Evolutionary conservation across 2,797 vertebrate genomes (phyloP).

Genomic region (Acrossocheilus wenchowensis): DNA sequence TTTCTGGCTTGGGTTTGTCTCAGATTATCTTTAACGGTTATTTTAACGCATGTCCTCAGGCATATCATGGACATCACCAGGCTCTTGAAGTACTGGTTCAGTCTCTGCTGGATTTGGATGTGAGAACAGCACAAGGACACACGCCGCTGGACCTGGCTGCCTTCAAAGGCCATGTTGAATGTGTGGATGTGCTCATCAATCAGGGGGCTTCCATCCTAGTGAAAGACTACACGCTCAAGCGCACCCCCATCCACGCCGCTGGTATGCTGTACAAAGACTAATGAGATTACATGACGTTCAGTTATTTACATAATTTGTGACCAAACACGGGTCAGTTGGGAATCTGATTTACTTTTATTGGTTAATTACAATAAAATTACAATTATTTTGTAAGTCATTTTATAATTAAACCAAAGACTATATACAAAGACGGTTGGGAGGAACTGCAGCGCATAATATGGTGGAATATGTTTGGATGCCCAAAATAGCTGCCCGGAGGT

Average conservation of each 20-base stretch:
- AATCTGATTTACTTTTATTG: not conserved
- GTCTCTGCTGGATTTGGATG: conserved; percentile 94
- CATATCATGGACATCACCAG: conserved; percentile 97
- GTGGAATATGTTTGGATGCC: too few relatives aligned
- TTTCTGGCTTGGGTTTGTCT: not conserved
- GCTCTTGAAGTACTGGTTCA: conserved; percentile 96
- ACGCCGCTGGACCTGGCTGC: conserved; percentile 95
- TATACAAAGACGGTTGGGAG: too few relatives aligned
- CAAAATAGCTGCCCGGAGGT: too few relatives aligned
- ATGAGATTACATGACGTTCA: not conserved
- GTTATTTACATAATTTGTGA: not conserved
- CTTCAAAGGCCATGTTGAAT: conserved; percentile 96
- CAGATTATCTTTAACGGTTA: not conserved
- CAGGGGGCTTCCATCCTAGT: conserved; percentile 97
- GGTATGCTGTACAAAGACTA: conserved; percentile 72
- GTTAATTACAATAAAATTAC: not conserved
- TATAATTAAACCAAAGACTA: not conserved
- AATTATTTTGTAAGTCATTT: not conserved
- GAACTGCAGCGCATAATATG: too few relatives aligned
- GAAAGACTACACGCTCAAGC: conserved; percentile 93
- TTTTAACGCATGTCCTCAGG: conserved; percentile 71
- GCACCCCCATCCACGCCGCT: conserved; percentile 97
- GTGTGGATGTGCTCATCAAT: conserved; percentile 97
- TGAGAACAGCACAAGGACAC: conserved; percentile 90
- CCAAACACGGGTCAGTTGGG: not conserved